phyloP scores from a whole-genome alignment of 2,888 invertebrate genomes.

The Eudasyphora cyanicolor region DNA sequence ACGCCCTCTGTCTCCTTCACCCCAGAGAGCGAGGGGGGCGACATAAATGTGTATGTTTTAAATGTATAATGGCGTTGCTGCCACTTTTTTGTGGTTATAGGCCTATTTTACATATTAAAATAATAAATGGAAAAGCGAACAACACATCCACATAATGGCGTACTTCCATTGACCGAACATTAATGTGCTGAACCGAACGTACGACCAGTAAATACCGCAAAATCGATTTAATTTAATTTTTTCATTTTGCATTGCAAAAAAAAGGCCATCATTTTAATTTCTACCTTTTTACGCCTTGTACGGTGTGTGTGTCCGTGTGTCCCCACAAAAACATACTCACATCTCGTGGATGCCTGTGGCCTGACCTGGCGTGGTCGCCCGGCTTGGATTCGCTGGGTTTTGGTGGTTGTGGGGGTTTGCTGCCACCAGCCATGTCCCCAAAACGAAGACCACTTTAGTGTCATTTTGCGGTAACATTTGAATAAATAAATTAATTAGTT shows the following conservation, averaged over 20 bases:
- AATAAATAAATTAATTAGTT: conserved; percentile 68
- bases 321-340: conserved; percentile 1
- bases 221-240: conserved; percentile 65
- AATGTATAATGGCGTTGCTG: conserved; percentile 33
- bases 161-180: conserved; percentile 55
- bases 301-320: conserved; percentile 15
- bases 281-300: conserved; percentile 35
- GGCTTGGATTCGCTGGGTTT: conserved; percentile 20
- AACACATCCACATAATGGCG: conserved; percentile 33
- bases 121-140: conserved; percentile 39
- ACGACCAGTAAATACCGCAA: conserved; percentile 62
- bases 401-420: conserved; percentile 38
- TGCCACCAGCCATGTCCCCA: conserved; percentile 36
- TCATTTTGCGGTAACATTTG: conserved; percentile 66
- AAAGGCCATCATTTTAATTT: conserved; percentile 59
- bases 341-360: conserved; percentile 13
- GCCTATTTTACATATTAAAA: conserved; percentile 63
- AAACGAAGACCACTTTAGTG: conserved; percentile 60
- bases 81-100: conserved; percentile 47
- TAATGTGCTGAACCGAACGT: conserved; percentile 58
- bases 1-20: conserved; percentile 3
- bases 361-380: background rate
- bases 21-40: too few relatives aligned
- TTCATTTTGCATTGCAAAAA: conserved; percentile 11
- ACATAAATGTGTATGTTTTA: conserved; percentile 52